phyloP scores from a whole-genome alignment of 23 tunicate genomes.

The Botrylloides violaceus region DNA sequence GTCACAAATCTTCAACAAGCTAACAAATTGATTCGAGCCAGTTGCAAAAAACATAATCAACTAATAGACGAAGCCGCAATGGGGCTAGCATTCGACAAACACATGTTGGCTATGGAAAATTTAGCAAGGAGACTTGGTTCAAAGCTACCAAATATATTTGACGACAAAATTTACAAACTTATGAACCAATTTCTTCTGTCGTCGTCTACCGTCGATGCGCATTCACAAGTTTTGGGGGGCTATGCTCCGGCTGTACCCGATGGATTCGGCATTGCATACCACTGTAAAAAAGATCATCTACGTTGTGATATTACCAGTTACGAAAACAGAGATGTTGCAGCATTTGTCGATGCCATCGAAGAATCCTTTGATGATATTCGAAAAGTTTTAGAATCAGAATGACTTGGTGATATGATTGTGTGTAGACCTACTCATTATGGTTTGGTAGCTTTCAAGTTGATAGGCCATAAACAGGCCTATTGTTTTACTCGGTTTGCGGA shows the following conservation, averaged over 20 bases:
- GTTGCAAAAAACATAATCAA: constrained; percentile 68
- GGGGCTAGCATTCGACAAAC: constrained; percentile 96
- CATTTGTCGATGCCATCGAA: constrained; percentile 48
- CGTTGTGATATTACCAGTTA: constrained; percentile 90
- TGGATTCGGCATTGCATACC: constrained; percentile 96
- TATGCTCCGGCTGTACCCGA: constrained; percentile 94
- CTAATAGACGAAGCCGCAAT: constrained; percentile 81
- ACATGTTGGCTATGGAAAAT: constrained; percentile 71
- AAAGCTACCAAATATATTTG: constrained; percentile 42
- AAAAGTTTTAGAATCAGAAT: constrained; percentile 36
- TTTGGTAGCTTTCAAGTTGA: too few relatives aligned
- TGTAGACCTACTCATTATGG: too few relatives aligned
- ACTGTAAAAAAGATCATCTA: constrained; percentile 39
- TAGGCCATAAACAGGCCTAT: too few relatives aligned
- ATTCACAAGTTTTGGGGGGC: constrained; percentile 78
- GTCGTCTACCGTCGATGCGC: constrained; percentile 86
- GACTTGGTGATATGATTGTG: too few relatives aligned
- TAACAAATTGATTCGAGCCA: constrained; percentile 40
- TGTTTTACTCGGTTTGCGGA: too few relatives aligned
- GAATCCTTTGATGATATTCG: constrained; percentile 58
- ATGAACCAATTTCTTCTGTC: constrained; percentile 96
- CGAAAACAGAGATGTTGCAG: constrained; percentile 47
- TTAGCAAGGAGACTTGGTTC: constrained; percentile 26
- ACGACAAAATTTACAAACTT: constrained; percentile 39
- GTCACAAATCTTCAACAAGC: background rate